Percentiles rank a stretch among this genome's conserved stretches.
Conservation (phyloP, 2,888 invertebrate species). For the Muscina levida region DNA sequence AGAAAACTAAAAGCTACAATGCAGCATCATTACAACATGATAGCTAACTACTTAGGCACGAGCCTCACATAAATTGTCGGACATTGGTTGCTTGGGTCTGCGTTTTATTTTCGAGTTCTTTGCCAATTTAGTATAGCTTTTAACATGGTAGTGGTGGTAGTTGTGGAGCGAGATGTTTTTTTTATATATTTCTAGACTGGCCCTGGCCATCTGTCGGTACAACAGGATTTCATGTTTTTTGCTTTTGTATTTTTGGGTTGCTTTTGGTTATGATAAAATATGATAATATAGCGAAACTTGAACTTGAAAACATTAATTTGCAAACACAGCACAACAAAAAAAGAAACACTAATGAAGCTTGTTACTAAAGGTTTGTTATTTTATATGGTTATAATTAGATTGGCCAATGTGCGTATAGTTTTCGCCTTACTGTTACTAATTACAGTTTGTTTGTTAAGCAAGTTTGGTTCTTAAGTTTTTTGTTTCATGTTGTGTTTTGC, state of each 20-base stretch:
- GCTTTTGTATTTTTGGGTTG: background rate
- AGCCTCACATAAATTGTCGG: conserved; percentile 63
- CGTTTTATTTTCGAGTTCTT: background rate
- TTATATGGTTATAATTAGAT: background rate
- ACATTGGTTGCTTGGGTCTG: conserved; percentile 21
- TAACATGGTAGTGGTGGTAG: conserved; percentile 10
- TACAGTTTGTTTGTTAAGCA: too few species aligned
- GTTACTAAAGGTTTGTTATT: background rate
- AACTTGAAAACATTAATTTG: conserved; percentile 42
- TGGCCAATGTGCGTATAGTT: background rate
- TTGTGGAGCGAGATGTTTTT: conserved; percentile 24
- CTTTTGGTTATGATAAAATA: conserved; percentile 13
- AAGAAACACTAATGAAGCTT: background rate
- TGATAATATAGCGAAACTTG: conserved; percentile 42
- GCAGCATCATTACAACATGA: conserved; percentile 53
- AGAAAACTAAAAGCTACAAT: background rate
- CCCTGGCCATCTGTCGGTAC: conserved; percentile 50
- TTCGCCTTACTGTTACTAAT: too few species aligned
- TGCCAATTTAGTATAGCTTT: background rate
- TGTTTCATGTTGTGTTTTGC: background rate
- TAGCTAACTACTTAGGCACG: conserved; percentile 68
- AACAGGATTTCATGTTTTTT: conserved; percentile 44
- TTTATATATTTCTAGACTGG: conserved; percentile 3
- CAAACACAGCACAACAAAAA: background rate
- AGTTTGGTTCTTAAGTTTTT: conserved; percentile 23